Percentiles rank a stretch among this genome's conserved stretches.
These are phyloP conservation scores for Oceanodroma tethys DNA, from an alignment of 2,113 vertebrate genomes.

Conservation along the genomic window DNA sequence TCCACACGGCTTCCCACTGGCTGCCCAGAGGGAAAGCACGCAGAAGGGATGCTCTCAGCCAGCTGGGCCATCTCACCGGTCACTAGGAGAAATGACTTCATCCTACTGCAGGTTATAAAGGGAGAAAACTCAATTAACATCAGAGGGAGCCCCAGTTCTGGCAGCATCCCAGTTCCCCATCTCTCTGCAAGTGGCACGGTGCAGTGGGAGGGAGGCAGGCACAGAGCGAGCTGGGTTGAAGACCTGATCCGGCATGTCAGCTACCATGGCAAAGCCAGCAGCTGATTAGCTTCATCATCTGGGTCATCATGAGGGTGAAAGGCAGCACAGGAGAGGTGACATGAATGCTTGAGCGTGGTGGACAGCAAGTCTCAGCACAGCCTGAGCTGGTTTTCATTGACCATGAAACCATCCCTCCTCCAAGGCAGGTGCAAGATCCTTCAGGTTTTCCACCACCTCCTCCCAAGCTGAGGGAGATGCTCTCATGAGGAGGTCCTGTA, in stretches of 20 bases:
- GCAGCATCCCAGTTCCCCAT: background rate
- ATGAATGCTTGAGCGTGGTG: background rate
- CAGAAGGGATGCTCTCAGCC: background rate
- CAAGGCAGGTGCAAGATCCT: background rate
- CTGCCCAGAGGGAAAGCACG: background rate
- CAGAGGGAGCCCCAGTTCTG: background rate
- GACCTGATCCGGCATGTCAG: background rate
- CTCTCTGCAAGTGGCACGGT: background rate
- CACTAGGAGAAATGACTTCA: background rate
- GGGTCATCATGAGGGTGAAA: background rate
- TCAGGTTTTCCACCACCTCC: background rate
- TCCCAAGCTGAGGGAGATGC: background rate
- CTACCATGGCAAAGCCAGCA: background rate
- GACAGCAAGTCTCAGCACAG: background rate
- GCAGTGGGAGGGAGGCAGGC: background rate
- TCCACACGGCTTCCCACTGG: accelerated
- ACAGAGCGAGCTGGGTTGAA: background rate
- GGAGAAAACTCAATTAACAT: background rate
- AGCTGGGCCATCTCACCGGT: background rate
- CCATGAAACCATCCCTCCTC: background rate
- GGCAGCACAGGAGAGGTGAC: background rate
- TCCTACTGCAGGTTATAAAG: background rate
- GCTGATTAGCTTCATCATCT: background rate
- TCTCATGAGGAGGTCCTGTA: background rate
- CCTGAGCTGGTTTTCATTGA: background rate